Evolutionary conservation across 2,888 invertebrate species (phyloP), one percentile per base, ranked within the genome.

Genomic region (Habroteleia sp.): DNA sequence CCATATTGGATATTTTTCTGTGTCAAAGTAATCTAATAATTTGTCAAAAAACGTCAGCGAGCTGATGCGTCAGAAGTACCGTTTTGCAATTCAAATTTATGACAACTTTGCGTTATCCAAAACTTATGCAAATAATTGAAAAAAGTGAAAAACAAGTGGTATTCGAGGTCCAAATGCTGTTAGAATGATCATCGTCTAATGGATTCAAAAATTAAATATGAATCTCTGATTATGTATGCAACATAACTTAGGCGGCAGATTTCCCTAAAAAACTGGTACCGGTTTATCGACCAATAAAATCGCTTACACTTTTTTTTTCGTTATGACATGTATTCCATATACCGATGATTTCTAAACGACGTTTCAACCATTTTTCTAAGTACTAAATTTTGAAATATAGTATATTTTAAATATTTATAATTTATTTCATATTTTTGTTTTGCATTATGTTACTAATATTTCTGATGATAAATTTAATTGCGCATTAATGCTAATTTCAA

Each of bases 201-300:
- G 56, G 66, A 68, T 41, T 56, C 31, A 46, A 13, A 50, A 29
- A 60, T 4, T 13, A 48, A 31, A 62, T 42, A 66, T 35, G 41
- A 63, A 56, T 48, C 39, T 39, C 1, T 10, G 27, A 69, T 69
- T 60, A 69, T 60, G 50, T 69, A 69, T 60, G 68, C 58, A 60
- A 50, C 50, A 69, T 50, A 69, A 60, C 27, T 60, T 39, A 46
- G 23, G 2, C 7, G 14, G 13, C 4, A 35, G 23, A 25, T 42
- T 65, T 54, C 41, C 35, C 33, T n/a, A 20, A 44, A 33, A 31
- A 58, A 56, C 33, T 31, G 20, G 29, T 42, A 39, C 56, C n/a
- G 39, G 41, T 48, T 68, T 56, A 68, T 68, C 66, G 17, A 23
- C 31, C 46, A 58, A 41, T 42, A 13, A 44, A 25, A 58, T 68